Percentiles rank a stretch among this genome's conserved stretches.
Conservation (phyloP, 53 echinoderm and acorn worm genomes). For the Actinopyga echinites region DNA sequence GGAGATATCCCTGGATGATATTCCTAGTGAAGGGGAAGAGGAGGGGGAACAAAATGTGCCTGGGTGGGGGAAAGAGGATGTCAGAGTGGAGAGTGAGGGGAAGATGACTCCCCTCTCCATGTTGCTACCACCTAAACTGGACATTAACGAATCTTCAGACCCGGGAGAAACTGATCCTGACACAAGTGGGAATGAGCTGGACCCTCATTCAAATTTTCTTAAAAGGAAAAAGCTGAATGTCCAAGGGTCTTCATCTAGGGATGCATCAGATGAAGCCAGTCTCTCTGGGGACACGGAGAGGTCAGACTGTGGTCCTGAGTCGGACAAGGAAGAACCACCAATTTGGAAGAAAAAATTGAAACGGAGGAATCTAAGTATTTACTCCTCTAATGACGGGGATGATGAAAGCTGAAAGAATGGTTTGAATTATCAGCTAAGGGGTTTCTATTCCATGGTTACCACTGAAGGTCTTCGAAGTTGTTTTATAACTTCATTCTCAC, state of each 20-base stretch:
- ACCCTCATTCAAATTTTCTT: not conserved
- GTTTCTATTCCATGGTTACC: too few species aligned
- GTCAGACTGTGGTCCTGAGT: constrained; percentile 43
- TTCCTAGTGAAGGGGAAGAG: constrained; percentile 58
- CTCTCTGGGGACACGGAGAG: constrained; percentile 57
- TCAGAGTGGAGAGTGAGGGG: not conserved
- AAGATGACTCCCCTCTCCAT: not conserved
- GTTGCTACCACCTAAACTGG: constrained; percentile 6
- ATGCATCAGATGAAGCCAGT: constrained; percentile 61
- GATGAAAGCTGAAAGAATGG: constrained; percentile 26
- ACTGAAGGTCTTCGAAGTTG: too few species aligned
- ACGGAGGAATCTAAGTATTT: constrained; percentile 84
- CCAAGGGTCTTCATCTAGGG: constrained; percentile 59
- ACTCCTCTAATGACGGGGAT: constrained; percentile 85
- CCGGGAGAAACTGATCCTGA: constrained; percentile 28
- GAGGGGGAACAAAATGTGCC: constrained; percentile 37
- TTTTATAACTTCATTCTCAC: too few species aligned
- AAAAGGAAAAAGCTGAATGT: constrained; percentile 70
- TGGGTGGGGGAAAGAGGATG: constrained; percentile 1
- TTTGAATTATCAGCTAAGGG: not conserved
- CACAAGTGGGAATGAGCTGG: constrained; percentile 33
- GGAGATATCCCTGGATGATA: constrained; percentile 43
- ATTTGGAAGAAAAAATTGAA: constrained; percentile 78
- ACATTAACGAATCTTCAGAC: constrained; percentile 36
- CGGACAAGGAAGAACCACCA: constrained; percentile 36